Conservation (phyloP, 2,888 invertebrate species). For the Pammene fasciana region DNA sequence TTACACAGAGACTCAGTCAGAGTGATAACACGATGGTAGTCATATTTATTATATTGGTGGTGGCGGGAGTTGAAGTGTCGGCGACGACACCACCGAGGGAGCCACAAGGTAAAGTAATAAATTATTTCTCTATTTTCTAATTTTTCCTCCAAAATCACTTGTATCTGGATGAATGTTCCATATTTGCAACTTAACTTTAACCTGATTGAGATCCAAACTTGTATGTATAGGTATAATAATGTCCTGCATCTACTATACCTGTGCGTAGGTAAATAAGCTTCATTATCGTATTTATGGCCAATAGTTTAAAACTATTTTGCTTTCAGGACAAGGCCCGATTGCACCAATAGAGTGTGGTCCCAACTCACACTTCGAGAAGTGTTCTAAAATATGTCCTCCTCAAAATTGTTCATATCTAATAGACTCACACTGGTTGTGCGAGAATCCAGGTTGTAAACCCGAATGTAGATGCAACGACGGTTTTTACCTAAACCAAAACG, state of each 20-base stretch:
- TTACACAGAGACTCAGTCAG: conserved; percentile 13
- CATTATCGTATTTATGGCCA: too few species aligned
- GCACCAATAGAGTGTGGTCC: conserved; percentile 16
- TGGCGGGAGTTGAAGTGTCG: conserved; percentile 16
- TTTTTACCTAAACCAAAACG: conserved; percentile 10
- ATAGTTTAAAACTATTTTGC: background rate
- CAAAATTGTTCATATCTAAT: conserved; percentile 12
- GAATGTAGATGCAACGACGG: conserved; percentile 36
- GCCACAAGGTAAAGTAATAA: conserved; percentile 13
- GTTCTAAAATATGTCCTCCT: conserved; percentile 27
- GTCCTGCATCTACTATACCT: too few species aligned
- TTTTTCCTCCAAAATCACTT: background rate
- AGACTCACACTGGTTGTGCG: conserved; percentile 14
- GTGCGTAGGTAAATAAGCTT: too few species aligned
- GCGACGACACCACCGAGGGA: conserved; percentile 1
- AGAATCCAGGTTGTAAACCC: conserved; percentile 4
- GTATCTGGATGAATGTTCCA: too few species aligned
- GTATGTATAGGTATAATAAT: too few species aligned
- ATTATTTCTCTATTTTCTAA: background rate
- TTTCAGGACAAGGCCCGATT: background rate
- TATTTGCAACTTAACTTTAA: too few species aligned
- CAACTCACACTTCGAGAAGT: conserved; percentile 45
- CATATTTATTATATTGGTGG: conserved; percentile 6
- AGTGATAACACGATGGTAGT: conserved; percentile 26
- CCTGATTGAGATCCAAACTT: too few species aligned